Conservation (phyloP, 2,113 vertebrate species). For the Cryptomyrus ogoouensis region DNA sequence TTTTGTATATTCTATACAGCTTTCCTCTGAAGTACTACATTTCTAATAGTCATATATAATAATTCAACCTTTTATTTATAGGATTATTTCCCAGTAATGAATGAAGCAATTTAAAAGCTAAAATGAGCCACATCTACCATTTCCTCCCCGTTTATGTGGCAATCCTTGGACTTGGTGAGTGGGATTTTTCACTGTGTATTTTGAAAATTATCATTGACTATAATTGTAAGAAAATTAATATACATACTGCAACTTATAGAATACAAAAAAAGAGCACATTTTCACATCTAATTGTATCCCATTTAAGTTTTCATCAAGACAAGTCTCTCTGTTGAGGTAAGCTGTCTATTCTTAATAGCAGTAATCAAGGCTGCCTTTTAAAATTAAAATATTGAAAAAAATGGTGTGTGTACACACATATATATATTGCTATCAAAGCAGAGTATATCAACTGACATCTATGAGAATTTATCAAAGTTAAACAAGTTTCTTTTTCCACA, state of each 20-base stretch:
- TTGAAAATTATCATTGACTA: not conserved
- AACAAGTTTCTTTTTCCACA: not conserved
- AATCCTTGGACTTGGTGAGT: slow-evolving; percentile 21
- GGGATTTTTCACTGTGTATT: not conserved
- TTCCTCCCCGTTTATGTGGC: slow-evolving; percentile 25
- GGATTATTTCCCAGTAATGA: not conserved
- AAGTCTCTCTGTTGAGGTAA: slow-evolving; percentile 2
- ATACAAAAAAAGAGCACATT: not conserved
- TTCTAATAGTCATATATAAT: not conserved
- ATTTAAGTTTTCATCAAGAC: slow-evolving; percentile 13
- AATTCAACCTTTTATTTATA: not conserved
- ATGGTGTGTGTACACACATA: not conserved
- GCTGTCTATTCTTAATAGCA: not conserved
- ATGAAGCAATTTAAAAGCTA: not conserved
- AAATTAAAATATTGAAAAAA: not conserved
- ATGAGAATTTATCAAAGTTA: not conserved
- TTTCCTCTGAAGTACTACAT: not conserved
- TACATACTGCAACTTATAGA: not conserved
- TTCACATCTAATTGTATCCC: not conserved
- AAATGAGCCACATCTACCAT: slow-evolving; percentile 17
- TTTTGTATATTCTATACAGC: not conserved
- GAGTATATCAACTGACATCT: not conserved
- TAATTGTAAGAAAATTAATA: not conserved
- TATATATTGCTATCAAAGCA: not conserved
- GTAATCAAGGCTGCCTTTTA: not conserved